Conservation (phyloP, 2,113 vertebrate genomes). For the Propithecus coquereli region DNA sequence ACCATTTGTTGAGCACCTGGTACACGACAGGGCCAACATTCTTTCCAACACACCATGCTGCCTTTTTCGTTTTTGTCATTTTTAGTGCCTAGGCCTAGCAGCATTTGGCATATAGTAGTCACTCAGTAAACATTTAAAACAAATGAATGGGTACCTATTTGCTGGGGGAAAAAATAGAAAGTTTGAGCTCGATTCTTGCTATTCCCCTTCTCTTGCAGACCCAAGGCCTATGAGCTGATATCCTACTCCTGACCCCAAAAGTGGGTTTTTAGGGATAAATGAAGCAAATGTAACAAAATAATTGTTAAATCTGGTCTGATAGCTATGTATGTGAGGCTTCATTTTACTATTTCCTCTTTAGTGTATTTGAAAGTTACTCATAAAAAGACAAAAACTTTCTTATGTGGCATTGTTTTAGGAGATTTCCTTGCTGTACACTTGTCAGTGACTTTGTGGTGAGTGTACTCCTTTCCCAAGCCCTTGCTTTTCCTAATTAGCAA, state of each 20-base stretch:
- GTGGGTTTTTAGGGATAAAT: neutral
- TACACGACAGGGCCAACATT: neutral
- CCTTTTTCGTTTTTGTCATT: neutral
- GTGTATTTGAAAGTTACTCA: constrained; percentile 33
- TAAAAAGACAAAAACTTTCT: neutral
- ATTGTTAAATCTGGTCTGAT: neutral
- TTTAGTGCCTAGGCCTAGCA: neutral
- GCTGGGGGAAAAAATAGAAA: neutral
- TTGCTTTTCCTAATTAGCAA: neutral
- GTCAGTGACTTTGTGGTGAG: neutral
- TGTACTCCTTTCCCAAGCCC: neutral
- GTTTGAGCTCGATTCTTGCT: neutral
- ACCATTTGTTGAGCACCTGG: neutral
- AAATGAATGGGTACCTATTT: neutral
- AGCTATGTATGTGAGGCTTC: neutral
- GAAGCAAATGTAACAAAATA: neutral
- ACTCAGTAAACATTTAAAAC: neutral
- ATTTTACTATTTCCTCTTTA: constrained; percentile 3
- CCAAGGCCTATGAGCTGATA: neutral
- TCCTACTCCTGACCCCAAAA: neutral
- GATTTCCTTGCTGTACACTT: neutral
- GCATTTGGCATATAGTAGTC: neutral
- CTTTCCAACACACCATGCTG: neutral
- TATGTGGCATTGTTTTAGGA: neutral
- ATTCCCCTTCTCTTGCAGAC: neutral